Conservation (phyloP, 1,140 invertebrate genomes). For the Parasteatoda tepidariorum region DNA sequence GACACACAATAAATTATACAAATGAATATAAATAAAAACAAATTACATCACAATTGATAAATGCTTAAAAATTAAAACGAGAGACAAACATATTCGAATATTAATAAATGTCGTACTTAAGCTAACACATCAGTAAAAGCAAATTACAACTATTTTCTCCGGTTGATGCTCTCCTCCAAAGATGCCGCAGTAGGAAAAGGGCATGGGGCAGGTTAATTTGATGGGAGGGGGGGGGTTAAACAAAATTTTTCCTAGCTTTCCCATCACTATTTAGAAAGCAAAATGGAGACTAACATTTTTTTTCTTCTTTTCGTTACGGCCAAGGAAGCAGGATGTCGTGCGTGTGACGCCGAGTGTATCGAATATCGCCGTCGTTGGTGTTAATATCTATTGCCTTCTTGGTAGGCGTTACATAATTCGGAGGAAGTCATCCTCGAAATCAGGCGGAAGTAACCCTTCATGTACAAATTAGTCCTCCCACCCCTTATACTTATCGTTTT, state of each 20-base stretch:
- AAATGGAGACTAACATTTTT: background rate
- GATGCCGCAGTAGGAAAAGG: background rate
- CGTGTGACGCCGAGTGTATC: constrained; percentile 1
- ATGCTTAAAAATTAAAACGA: too few relatives aligned
- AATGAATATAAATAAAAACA: too few relatives aligned
- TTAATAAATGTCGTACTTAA: too few relatives aligned
- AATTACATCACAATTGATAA: too few relatives aligned
- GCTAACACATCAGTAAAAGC: too few relatives aligned
- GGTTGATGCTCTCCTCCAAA: too few relatives aligned
- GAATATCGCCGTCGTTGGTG: background rate
- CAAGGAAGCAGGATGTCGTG: constrained; percentile 3
- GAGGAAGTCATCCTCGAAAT: constrained; percentile 2
- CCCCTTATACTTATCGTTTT: too few relatives aligned
- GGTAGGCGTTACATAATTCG: background rate
- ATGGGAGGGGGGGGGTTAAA: too few relatives aligned
- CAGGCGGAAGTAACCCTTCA: constrained; percentile 15
- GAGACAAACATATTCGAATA: too few relatives aligned
- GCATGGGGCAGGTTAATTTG: background rate
- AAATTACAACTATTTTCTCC: too few relatives aligned
- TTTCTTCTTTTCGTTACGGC: constrained; percentile 7
- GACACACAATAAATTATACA: too few relatives aligned
- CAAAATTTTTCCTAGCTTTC: background rate
- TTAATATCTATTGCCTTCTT: background rate
- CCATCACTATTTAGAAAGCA: background rate
- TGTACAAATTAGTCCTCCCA: too few relatives aligned